Percentiles rank a stretch among this genome's conserved stretches.
These are phyloP conservation scores for Scaptomyza cyrtandrae DNA, from an alignment of 2,888 invertebrate genomes.

Conservation along the genomic window DNA sequence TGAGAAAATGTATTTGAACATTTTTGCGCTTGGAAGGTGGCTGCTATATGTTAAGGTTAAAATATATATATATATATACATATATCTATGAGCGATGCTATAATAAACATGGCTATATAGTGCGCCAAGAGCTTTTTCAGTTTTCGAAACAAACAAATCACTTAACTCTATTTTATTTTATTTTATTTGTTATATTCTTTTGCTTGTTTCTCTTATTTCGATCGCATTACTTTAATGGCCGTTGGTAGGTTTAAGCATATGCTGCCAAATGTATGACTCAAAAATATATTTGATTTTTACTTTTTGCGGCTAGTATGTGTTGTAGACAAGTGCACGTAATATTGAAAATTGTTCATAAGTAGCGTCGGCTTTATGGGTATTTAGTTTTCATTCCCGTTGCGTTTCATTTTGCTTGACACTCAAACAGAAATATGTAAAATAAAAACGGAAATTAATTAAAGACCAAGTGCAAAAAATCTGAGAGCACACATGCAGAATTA, in stretches of 20 bases:
- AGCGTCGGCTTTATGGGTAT: constrained; percentile 58
- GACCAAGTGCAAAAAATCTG: constrained; percentile 45
- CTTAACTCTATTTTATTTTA: constrained; percentile 46
- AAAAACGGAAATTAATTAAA: constrained; percentile 35
- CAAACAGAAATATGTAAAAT: constrained; percentile 23
- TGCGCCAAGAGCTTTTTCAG: constrained; percentile 55
- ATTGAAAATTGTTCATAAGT: constrained; percentile 62
- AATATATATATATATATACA: constrained; percentile 58
- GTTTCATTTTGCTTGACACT: constrained; percentile 57
- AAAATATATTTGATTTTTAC: constrained; percentile 30
- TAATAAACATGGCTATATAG: constrained; percentile 18
- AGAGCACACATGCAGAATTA: not conserved
- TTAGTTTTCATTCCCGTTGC: constrained; percentile 38
- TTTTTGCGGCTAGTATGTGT: not conserved
- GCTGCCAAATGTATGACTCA: constrained; percentile 57
- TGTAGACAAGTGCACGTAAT: constrained; percentile 29
- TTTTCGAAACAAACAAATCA: constrained; percentile 35
- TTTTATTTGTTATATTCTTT: not conserved
- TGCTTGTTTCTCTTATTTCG: constrained; percentile 14
- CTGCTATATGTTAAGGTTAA: constrained; percentile 80
- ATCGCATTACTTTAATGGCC: constrained; percentile 26
- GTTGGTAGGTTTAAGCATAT: constrained; percentile 19
- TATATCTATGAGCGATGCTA: constrained; percentile 6
- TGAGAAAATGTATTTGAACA: constrained; percentile 65
- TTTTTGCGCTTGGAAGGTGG: constrained; percentile 69